These are phyloP conservation scores for Poicephalus meyeri DNA, from an alignment of 2,113 vertebrate genomes.

Conservation along the genomic window DNA sequence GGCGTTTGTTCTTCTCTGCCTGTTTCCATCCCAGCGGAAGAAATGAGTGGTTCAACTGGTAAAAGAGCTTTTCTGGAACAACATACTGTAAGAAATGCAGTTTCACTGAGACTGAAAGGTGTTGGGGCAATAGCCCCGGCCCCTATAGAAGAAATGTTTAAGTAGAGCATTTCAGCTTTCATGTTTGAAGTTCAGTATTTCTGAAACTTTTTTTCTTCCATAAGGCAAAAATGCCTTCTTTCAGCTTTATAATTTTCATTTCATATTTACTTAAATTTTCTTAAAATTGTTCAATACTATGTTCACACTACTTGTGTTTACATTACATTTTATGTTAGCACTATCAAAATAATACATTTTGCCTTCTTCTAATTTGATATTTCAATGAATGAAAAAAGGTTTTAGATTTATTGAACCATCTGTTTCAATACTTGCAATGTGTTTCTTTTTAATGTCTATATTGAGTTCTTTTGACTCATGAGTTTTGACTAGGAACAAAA, in stretches of 20 bases:
- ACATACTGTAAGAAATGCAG: background rate
- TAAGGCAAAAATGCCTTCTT: background rate
- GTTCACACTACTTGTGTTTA: constrained; percentile 10
- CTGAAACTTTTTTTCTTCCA: background rate
- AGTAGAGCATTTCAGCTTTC: background rate
- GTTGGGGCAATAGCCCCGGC: background rate
- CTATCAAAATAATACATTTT: constrained; percentile 32
- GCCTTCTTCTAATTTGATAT: background rate
- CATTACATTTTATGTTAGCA: background rate
- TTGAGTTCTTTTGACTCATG: background rate
- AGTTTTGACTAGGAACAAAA: background rate
- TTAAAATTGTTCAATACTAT: background rate
- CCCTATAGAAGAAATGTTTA: background rate
- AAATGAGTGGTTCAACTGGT: background rate
- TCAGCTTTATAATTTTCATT: background rate
- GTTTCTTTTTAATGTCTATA: background rate
- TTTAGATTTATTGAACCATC: background rate
- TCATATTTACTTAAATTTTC: background rate
- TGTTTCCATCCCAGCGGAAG: background rate
- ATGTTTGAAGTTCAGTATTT: background rate
- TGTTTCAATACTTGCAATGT: background rate
- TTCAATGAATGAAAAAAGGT: background rate
- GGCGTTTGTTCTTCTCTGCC: background rate
- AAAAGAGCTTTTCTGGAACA: background rate
- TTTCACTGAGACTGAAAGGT: background rate